Percentiles rank a stretch among this genome's conserved stretches.
Conservation (phyloP, 1,140 invertebrate species). For the Drosophila obscura region DNA sequence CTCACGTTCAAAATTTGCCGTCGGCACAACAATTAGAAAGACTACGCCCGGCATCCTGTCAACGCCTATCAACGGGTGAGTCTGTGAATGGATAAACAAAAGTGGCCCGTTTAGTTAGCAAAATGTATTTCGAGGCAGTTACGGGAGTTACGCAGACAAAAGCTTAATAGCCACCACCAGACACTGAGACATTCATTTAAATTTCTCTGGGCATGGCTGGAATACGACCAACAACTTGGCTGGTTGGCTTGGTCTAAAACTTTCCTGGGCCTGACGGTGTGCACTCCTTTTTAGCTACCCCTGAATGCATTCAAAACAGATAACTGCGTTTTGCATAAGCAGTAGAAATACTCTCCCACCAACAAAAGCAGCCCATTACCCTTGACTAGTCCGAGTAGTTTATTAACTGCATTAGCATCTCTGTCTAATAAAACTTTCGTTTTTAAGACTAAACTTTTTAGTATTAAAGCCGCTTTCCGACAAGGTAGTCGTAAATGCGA, state of each 20-base stretch:
- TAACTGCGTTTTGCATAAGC: conserved; percentile 22
- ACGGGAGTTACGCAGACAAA: conserved; percentile 3
- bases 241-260: conserved; percentile 12
- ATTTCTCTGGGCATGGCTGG: conserved; percentile 10
- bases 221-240: background rate
- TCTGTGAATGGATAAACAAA: conserved; percentile 50
- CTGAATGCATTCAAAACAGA: conserved; percentile 14
- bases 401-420: conserved; percentile 37
- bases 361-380: conserved; percentile 9
- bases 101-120: conserved; percentile 59
- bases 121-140: conserved; percentile 34
- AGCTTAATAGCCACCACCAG: background rate
- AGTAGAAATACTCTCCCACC: conserved; percentile 8
- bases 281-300: conserved; percentile 4
- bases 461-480: conserved; percentile 45
- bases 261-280: conserved; percentile 36
- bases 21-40: conserved; percentile 87
- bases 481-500: conserved; percentile 37
- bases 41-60: conserved; percentile 85
- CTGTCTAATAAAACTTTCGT: conserved; percentile 45
- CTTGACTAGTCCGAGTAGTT: conserved; percentile 11
- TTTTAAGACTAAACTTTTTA: conserved; percentile 56
- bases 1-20: conserved; percentile 85
- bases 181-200: conserved; percentile 31
- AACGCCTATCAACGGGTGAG: background rate